Percentiles rank a stretch among this genome's conserved stretches.
These are phyloP conservation scores for Polia nebulosa DNA, from an alignment of 2,888 invertebrate species.

Conservation along the genomic window DNA sequence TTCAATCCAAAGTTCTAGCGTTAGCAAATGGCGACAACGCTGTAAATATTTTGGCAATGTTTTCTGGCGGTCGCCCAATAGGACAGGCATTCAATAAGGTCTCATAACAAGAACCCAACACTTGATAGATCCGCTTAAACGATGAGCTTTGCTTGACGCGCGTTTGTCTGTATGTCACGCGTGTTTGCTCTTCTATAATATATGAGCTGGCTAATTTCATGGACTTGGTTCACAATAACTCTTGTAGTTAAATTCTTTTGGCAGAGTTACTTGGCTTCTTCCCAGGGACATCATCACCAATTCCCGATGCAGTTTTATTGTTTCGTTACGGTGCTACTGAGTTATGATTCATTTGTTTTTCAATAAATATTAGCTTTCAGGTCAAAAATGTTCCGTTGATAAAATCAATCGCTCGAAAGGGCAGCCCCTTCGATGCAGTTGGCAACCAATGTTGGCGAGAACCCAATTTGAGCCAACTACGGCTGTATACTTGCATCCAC, in stretches of 20 bases:
- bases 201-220: conserved; percentile 51
- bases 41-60: conserved; percentile 84
- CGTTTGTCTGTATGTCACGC: conserved; percentile 38
- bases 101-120: conserved; percentile 61
- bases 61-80: conserved; percentile 83
- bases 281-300: conserved; percentile 71
- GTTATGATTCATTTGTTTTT: conserved; percentile 56
- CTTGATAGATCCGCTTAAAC: conserved; percentile 60
- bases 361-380: conserved; percentile 65
- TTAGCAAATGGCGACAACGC: conserved; percentile 78
- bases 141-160: conserved; percentile 53
- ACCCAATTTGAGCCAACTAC: conserved; percentile 82
- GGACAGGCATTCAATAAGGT: conserved; percentile 74
- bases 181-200: conserved; percentile 53
- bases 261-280: conserved; percentile 72
- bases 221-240: conserved; percentile 62
- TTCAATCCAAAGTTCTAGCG: conserved; percentile 72
- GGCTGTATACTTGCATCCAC: conserved; percentile 74
- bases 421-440: conserved; percentile 80
- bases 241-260: conserved; percentile 75
- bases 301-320: conserved; percentile 73
- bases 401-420: conserved; percentile 78
- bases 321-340: conserved; percentile 52
- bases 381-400: conserved; percentile 70
- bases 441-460: conserved; percentile 81